Percentiles rank a stretch among this genome's conserved stretches.
These are phyloP conservation scores for Chloropsis hardwickii DNA, from an alignment of 2,113 vertebrate species.

Conservation along the genomic window DNA sequence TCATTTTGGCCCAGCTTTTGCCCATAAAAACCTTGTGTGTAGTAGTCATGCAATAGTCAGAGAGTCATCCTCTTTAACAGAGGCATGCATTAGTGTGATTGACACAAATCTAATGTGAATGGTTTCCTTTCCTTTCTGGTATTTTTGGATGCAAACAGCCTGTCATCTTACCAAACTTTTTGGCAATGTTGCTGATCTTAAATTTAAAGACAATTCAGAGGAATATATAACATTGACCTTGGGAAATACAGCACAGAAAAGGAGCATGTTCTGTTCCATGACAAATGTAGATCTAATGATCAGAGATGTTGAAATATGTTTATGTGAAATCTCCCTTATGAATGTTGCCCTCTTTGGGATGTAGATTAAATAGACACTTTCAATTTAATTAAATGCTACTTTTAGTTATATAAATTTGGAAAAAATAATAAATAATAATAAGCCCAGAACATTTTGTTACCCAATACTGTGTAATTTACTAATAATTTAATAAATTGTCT, in stretches of 20 bases:
- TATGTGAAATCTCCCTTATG: neutral
- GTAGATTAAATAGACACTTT: neutral
- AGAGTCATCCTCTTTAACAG: neutral
- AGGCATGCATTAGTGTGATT: neutral
- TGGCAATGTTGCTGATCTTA: slow-evolving; percentile 75
- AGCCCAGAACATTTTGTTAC: neutral
- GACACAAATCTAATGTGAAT: neutral
- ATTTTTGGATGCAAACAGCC: slow-evolving; percentile 68
- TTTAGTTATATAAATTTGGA: neutral
- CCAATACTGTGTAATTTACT: neutral
- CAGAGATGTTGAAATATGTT: slow-evolving; percentile 62
- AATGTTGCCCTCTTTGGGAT: neutral
- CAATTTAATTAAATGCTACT: neutral
- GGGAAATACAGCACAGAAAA: slow-evolving; percentile 83
- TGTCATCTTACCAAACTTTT: slow-evolving; percentile 79
- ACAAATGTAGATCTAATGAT: slow-evolving; percentile 65
- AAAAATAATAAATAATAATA: neutral
- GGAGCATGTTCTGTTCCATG: slow-evolving; percentile 74
- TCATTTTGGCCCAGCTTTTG: neutral
- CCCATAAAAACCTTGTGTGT: neutral
- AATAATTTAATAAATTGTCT: neutral
- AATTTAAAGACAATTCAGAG: slow-evolving; percentile 65
- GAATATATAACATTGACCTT: slow-evolving; percentile 46
- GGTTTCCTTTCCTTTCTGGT: neutral
- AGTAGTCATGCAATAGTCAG: neutral